These are phyloP conservation scores for Bufo gargarizans DNA, from an alignment of 2,113 vertebrate species.

Conservation along the genomic window DNA sequence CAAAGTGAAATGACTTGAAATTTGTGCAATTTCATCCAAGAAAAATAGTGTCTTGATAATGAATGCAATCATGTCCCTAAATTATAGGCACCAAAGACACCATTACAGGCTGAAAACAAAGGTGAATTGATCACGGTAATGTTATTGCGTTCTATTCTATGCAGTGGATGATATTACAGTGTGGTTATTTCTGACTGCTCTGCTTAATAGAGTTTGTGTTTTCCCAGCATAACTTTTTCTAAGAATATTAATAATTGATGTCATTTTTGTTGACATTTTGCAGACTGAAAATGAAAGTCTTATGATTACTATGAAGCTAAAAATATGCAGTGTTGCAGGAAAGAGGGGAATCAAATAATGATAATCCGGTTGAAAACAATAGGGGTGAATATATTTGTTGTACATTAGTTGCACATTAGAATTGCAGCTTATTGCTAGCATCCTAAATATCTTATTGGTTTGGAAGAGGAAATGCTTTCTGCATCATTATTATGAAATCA, in stretches of 20 bases:
- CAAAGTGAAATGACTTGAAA: constrained; percentile 23
- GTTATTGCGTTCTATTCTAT: constrained; percentile 28
- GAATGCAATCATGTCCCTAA: not conserved
- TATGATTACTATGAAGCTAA: constrained; percentile 17
- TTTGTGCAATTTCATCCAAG: constrained; percentile 25
- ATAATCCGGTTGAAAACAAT: not conserved
- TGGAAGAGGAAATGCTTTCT: no score
- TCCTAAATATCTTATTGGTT: not conserved
- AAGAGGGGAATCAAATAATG: not conserved
- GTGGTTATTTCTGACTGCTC: constrained; percentile 25
- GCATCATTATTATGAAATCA: no score
- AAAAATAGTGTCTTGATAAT: constrained; percentile 52
- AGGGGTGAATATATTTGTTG: not conserved
- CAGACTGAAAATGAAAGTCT: constrained; percentile 3
- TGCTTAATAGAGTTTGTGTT: constrained; percentile 22
- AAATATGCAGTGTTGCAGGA: not conserved
- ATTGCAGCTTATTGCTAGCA: not conserved
- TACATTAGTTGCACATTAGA: not conserved
- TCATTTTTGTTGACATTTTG: constrained; percentile 28
- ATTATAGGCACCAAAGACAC: not conserved
- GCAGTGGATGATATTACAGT: constrained; percentile 21
- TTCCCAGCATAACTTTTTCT: constrained; percentile 29
- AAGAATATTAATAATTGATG: constrained; percentile 39
- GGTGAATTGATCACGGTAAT: constrained; percentile 42
- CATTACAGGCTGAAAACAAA: constrained; percentile 45